Evolutionary conservation across 2,888 invertebrate species (phyloP).

Genomic region (Serrognathus titanus): DNA sequence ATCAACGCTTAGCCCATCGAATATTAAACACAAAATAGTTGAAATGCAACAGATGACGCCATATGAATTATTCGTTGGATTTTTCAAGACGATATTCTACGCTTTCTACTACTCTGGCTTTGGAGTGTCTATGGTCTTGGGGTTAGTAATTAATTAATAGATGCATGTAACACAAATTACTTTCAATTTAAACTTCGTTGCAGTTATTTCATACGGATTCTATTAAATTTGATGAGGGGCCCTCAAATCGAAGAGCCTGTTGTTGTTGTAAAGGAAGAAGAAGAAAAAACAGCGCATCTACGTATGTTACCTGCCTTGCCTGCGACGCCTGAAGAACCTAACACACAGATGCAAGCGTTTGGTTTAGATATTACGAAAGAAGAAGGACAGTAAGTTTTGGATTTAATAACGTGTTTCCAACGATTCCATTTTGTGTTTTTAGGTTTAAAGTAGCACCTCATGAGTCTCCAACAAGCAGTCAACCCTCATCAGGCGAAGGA

Average conservation of each 20-base stretch:
- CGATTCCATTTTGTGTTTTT: slow-evolving; percentile 7
- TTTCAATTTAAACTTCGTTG: slow-evolving; percentile 6
- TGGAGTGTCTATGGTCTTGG: slow-evolving; percentile 69
- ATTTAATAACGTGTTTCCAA: not conserved
- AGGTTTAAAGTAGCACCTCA: slow-evolving; percentile 72
- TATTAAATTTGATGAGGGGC: slow-evolving; percentile 81
- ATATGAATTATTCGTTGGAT: slow-evolving; percentile 78
- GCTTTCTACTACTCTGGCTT: slow-evolving; percentile 84
- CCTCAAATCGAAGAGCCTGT: slow-evolving; percentile 73
- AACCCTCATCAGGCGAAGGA: slow-evolving; percentile 68
- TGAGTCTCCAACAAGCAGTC: slow-evolving; percentile 66
- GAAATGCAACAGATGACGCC: slow-evolving; percentile 90
- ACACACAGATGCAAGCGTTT: slow-evolving; percentile 69
- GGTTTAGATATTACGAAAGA: slow-evolving; percentile 79
- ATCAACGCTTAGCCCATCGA: slow-evolving; percentile 81
- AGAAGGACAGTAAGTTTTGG: slow-evolving; percentile 63
- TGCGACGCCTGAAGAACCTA: slow-evolving; percentile 70
- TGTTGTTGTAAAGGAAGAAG: slow-evolving; percentile 66
- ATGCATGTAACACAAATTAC: not conserved
- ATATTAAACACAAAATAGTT: slow-evolving; percentile 82
- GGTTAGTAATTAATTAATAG: slow-evolving; percentile 47
- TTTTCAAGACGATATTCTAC: slow-evolving; percentile 87
- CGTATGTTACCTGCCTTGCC: slow-evolving; percentile 72
- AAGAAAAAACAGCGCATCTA: slow-evolving; percentile 58
- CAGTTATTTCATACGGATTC: slow-evolving; percentile 72